Base-by-base conservation (phyloP, 2,888 invertebrate genomes). In the Machimus rusticus region DNA sequence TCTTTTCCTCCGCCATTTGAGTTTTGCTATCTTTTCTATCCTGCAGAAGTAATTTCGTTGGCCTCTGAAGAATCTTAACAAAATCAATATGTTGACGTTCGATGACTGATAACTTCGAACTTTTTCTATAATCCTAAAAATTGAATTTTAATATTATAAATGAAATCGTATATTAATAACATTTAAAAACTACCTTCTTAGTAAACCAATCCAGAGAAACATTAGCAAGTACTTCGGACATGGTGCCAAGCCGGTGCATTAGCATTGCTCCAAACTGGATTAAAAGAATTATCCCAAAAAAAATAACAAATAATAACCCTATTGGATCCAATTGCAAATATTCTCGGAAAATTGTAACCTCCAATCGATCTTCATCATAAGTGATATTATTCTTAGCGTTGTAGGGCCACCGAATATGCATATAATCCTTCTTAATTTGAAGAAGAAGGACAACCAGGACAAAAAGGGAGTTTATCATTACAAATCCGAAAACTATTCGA, bases 391-490 rank as follows among this genome's bases (percentile, higher is more conserved):
- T 93, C 86, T 93, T 94, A 1, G 94, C 94, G 89, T 94, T 94
- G 74, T 95, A 93, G 3, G 96, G 96, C 96, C 96, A 96, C 89
- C 95, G 94, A 5, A 96, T 91, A 90, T 96, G 95, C 79, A 96
- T 91, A 66, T 94, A 93, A 89, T 95, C 95, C 91, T 96, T 96
- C 90, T 96, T 95, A 87, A 96, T 91, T 91, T 96, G 96, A 81
- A 97, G 93, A 88, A 96, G 93, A 90, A 96, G 95, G 0, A 96
- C 95, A 87, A 96, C 94, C 74, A 96, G 93, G 16, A 96, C 95
- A 93, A 96, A 97, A 34, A 96, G 93, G 19, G 96, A 94, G 92
- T 97, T 97, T 66, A 96, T 92, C 96, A 96, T 96, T 89, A 96
- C 94, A 92, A 96, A 96, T 79, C 94, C 94, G 90, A 95, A 94